Conservation (phyloP, 2,113 vertebrate genomes). For the Hyperopisus bebe region DNA sequence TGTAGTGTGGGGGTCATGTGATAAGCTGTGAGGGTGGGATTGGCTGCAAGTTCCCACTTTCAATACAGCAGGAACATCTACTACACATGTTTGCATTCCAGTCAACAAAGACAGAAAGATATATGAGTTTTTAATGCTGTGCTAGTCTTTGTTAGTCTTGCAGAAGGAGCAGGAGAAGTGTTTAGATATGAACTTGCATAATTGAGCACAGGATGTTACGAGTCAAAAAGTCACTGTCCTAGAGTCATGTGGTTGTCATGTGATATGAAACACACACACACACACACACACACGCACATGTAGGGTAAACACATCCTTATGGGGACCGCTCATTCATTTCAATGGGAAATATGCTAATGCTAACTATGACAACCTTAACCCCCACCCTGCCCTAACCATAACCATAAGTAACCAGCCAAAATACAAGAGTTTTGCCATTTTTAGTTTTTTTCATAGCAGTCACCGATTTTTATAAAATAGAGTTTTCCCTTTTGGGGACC, state of each 20-base stretch:
- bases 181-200: background rate
- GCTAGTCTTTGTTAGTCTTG: background rate
- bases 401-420: no score
- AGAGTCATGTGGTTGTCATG: background rate
- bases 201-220: background rate
- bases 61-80: background rate
- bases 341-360: no score
- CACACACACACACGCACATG: no score
- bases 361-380: no score
- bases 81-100: background rate
- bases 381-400: no score
- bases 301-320: no score
- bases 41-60: background rate
- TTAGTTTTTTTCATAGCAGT: no score
- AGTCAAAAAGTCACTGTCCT: background rate
- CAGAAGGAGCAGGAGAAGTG: background rate
- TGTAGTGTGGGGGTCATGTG: background rate
- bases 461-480: no score
- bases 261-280: background rate
- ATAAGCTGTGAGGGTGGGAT: background rate
- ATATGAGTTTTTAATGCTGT: background rate
- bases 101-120: background rate
- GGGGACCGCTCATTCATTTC: no score
- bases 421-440: no score
- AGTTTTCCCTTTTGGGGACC: no score